A percentile compares a stretch with the other conserved stretches of the same genome.
phyloP scores from a whole-genome alignment of 2,113 vertebrate species.

The Rhinolophus sinicus region DNA sequence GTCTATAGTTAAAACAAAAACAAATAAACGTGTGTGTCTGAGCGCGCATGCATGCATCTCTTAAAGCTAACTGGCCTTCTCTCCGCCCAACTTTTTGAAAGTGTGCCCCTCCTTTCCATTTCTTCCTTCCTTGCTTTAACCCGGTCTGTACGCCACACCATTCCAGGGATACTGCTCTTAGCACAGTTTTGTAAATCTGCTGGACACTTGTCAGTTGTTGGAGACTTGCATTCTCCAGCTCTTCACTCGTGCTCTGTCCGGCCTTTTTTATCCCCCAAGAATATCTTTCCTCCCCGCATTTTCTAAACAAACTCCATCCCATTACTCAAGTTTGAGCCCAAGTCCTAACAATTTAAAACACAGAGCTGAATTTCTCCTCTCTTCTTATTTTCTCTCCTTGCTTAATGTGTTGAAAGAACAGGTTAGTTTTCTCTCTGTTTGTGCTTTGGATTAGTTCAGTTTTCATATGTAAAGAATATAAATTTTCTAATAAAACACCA shows the following conservation, averaged over 20 bases:
- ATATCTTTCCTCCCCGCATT: neutral
- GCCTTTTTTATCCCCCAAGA: neutral
- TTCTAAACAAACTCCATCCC: neutral
- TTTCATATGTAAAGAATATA: neutral
- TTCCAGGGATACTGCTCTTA: rapidly evolving
- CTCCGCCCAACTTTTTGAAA: neutral
- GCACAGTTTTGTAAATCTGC: rapidly evolving
- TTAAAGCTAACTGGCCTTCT: neutral
- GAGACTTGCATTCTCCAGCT: too few species aligned
- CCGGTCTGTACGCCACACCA: rapidly evolving
- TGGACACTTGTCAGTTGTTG: neutral
- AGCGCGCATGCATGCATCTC: neutral
- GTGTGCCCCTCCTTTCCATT: neutral
- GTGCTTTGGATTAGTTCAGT: neutral
- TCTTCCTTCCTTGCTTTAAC: neutral
- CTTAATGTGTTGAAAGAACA: neutral
- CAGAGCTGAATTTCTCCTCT: neutral
- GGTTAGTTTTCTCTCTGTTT: slow-evolving; percentile 43
- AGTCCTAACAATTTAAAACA: neutral
- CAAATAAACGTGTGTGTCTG: neutral
- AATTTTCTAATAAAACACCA: neutral
- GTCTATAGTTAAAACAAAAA: neutral
- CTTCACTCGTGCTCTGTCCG: neutral
- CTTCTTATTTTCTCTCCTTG: neutral
- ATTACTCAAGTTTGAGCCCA: neutral